A percentile compares a stretch with the other conserved stretches of the same genome.
phyloP scores from a whole-genome alignment of 1,140 invertebrate genomes.

The Eupeodes corollae region DNA sequence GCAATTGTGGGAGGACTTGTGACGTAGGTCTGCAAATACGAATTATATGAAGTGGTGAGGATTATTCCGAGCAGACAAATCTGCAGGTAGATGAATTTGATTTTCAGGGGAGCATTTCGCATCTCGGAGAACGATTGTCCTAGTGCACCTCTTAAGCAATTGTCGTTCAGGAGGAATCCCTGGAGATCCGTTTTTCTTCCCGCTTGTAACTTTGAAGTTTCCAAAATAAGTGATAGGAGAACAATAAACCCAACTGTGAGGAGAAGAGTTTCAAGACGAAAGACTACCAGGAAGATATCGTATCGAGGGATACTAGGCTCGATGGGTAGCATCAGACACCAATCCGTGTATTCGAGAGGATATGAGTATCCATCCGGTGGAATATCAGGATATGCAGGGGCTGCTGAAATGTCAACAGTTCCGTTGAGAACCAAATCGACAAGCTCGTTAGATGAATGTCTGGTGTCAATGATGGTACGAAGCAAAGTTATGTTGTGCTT shows the following conservation, averaged over 20 bases:
- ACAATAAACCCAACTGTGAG: slow-evolving; percentile 13
- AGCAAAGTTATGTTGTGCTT: slow-evolving; percentile 18
- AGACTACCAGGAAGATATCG: slow-evolving; percentile 24
- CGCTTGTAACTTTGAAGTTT: not conserved
- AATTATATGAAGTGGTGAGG: slow-evolving; percentile 28
- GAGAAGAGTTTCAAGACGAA: slow-evolving; percentile 19
- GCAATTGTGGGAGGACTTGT: slow-evolving; percentile 20
- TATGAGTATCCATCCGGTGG: slow-evolving; percentile 14
- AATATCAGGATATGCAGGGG: slow-evolving; percentile 16
- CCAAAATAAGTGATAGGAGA: slow-evolving; percentile 12
- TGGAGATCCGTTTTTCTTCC: too few relatives aligned
- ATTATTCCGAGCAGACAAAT: slow-evolving; percentile 8
- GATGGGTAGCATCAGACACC: slow-evolving; percentile 24
- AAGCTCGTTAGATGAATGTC: slow-evolving; percentile 14
- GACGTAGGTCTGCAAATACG: slow-evolving; percentile 28
- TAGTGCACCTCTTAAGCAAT: too few relatives aligned
- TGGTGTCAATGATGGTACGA: slow-evolving; percentile 1
- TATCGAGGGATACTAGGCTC: slow-evolving; percentile 22
- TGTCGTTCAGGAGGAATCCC: too few relatives aligned
- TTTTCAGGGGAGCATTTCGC: too few relatives aligned
- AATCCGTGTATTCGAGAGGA: slow-evolving; percentile 23
- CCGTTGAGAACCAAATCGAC: slow-evolving; percentile 18
- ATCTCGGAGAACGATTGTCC: too few relatives aligned
- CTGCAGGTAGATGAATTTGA: too few relatives aligned
- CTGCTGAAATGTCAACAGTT: slow-evolving; percentile 22